Evolutionary conservation across 1,140 invertebrate genomes (phyloP).

Genomic region (Elymnias hypermnestra): DNA sequence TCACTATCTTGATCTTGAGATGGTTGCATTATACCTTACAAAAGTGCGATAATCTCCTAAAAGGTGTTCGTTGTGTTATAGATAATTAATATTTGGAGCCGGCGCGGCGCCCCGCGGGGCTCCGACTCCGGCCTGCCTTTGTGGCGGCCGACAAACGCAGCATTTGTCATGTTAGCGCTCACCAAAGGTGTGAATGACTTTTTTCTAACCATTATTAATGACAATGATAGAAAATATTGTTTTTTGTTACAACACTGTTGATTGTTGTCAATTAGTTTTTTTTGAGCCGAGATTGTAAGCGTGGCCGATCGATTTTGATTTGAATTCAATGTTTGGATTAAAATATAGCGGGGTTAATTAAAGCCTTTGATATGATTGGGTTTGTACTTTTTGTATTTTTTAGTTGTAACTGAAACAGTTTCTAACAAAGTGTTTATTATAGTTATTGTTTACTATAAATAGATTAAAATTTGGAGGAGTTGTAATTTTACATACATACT

Average conservation of each 20-base stretch:
- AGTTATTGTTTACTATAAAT: no score
- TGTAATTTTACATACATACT: no score
- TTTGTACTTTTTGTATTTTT: conserved; percentile 27
- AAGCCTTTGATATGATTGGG: conserved; percentile 51
- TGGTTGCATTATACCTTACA: conserved; percentile 49
- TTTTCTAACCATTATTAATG: conserved; percentile 72
- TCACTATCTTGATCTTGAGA: conserved; percentile 54
- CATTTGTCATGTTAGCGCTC: conserved; percentile 72
- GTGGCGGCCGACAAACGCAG: conserved; percentile 43
- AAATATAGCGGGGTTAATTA: conserved; percentile 59
- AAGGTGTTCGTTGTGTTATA: conserved; percentile 66
- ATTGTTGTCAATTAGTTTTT: conserved; percentile 73
- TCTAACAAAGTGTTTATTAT: no score
- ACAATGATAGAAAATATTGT: conserved; percentile 74
- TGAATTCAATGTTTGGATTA: conserved; percentile 69
- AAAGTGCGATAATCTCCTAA: conserved; percentile 71
- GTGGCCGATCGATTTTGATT: conserved; percentile 61
- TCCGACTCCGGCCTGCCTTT: conserved; percentile 44
- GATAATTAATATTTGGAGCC: conserved; percentile 70
- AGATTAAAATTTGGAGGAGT: no score
- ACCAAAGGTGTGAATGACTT: conserved; percentile 72
- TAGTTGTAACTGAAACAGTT: neutral
- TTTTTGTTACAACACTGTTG: conserved; percentile 69
- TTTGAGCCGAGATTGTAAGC: conserved; percentile 54
- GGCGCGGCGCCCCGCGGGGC: conserved; percentile 56